Evolutionary conservation across 1,140 invertebrate species (phyloP), one percentile per base, ranked within the genome.

Genomic region (Proales similis): DNA sequence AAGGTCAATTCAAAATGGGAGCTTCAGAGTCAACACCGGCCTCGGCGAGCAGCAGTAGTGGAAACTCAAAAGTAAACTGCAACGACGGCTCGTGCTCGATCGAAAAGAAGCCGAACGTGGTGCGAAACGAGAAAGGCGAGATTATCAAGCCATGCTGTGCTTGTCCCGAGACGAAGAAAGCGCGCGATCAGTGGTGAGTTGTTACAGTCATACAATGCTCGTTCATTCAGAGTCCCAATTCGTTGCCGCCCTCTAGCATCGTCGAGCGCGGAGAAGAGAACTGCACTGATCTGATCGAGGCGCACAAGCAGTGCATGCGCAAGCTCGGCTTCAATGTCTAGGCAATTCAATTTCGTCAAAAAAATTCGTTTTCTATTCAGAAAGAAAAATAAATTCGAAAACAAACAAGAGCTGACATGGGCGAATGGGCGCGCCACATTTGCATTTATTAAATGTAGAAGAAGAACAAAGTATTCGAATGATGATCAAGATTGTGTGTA

Each of bases 241-340:
- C n/a, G n/a, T n/a, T n/a, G n/a, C n/a, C n/a, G n/a, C n/a, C n/a
- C n/a, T n/a, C n/a, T n/a, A n/a, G 90, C 70, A 92, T 96, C 49
- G 83, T 94, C 32, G 84, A 90, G 71, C 86, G 85, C 66, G 93
- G 93, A 0, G 87, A 95, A 80, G 88, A 89, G 72, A 85, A 93
- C 68, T 98, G 93, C 72, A 78, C 80, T 39, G 78, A 84, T 46
- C 75, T 90, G 19, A 96, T 97, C 63, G 90, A 96, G 79, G 90
- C 90, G 24, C 93, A 98, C 72, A 92, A 91, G 78, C 81, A 86
- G 68, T 97, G 93, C 77, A 93, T 97, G 90, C 82, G 88, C 68
- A 84, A 87, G 68, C 78, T 88, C 77, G 93, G 93, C 48, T 98
- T 97, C 73, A 92, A 95, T 65, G 85, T 95, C 66, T 95, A 82